A percentile compares a stretch with the other conserved stretches of the same genome.
Conservation (phyloP, 2,797 vertebrate species). For the Pangasius macronema region DNA sequence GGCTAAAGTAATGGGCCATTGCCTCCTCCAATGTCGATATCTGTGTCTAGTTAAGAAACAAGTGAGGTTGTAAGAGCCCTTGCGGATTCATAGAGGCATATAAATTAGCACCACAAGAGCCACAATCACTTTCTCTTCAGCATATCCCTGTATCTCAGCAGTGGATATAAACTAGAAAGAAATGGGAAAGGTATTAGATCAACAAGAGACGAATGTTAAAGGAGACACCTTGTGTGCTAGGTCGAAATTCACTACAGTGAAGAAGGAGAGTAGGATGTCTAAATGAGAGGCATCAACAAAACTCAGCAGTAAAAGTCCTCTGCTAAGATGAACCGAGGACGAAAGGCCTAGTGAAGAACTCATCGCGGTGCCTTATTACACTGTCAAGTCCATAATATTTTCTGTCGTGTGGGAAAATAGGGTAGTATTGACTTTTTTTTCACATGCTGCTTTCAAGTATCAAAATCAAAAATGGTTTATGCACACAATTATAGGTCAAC, state of each 20-base stretch:
- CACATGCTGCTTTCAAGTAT: not conserved
- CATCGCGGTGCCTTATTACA: no score
- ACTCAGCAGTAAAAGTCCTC: not conserved
- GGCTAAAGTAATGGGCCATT: constrained; percentile 1
- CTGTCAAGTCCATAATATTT: no score
- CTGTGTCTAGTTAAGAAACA: constrained; percentile 24
- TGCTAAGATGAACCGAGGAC: no score
- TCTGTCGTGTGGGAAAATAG: not conserved
- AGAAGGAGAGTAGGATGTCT: not conserved
- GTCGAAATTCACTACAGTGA: constrained; percentile 12
- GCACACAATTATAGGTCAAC: not conserved
- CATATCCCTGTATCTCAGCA: not conserved
- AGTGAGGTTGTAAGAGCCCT: constrained; percentile 22
- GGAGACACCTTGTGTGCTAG: not conserved
- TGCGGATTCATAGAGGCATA: constrained; percentile 14
- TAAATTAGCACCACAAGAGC: constrained; percentile 33
- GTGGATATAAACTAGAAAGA: constrained; percentile 17
- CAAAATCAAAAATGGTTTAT: not conserved
- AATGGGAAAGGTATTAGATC: not conserved
- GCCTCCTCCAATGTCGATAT: constrained; percentile 13
- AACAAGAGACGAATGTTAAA: constrained; percentile 14
- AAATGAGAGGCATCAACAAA: not conserved
- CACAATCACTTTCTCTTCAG: constrained; percentile 19
- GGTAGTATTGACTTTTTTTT: not conserved
- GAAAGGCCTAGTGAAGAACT: no score